Conservation (phyloP, 1,140 invertebrate species). For the Brachionus calyciflorus region DNA sequence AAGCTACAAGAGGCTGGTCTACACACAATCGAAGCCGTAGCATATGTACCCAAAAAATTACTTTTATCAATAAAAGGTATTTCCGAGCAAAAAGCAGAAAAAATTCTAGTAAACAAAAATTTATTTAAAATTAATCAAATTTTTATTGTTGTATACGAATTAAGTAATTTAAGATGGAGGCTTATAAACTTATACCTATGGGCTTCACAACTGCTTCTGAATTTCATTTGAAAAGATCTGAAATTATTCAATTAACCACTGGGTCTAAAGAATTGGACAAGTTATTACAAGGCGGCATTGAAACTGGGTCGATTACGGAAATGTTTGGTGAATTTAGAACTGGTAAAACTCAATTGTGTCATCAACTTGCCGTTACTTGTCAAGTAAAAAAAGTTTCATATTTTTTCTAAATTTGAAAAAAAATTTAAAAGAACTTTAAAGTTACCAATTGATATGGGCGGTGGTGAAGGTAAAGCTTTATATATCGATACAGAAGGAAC, state of each 20-base stretch:
- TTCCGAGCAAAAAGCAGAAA: constrained; percentile 93
- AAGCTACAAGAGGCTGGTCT: constrained; percentile 88
- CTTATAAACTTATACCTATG: constrained; percentile 88
- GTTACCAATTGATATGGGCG: constrained; percentile 88
- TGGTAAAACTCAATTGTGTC: constrained; percentile 95
- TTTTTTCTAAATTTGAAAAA: neutral
- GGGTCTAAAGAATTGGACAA: constrained; percentile 91
- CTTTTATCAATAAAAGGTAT: constrained; percentile 89
- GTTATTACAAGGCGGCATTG: constrained; percentile 82
- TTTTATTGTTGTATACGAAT: neutral
- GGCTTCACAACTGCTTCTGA: constrained; percentile 95
- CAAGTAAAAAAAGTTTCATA: constrained; percentile 66
- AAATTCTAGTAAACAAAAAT: constrained; percentile 76
- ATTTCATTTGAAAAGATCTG: constrained; percentile 81
- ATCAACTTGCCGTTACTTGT: constrained; percentile 94
- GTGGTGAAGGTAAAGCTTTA: constrained; percentile 96
- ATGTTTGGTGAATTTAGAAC: constrained; percentile 98
- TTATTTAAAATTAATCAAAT: neutral
- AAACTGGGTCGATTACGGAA: constrained; percentile 98
- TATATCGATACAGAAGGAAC: constrained; percentile 98
- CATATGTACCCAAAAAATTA: constrained; percentile 87
- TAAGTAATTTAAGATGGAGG: constrained; percentile 67
- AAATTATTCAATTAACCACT: constrained; percentile 71
- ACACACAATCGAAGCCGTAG: constrained; percentile 90
- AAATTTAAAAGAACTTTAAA: constrained; percentile 59